phyloP scores from a whole-genome alignment of 53 echinoderm and acorn worm species.

The Echinometra lucunter region DNA sequence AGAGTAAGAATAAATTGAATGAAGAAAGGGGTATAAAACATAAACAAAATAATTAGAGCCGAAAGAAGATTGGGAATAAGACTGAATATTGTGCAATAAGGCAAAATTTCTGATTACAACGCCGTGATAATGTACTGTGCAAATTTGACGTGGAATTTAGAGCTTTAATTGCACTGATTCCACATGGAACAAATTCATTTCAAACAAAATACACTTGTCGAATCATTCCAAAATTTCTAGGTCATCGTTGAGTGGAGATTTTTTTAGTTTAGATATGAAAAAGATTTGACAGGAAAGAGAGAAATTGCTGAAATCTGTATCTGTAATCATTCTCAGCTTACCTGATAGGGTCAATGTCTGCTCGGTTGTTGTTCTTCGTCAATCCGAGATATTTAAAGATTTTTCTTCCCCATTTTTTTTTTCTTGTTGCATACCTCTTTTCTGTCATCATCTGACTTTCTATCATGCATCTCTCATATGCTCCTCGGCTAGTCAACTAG shows the following conservation, averaged over 20 bases:
- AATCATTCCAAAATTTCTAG: background rate
- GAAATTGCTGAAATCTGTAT: background rate
- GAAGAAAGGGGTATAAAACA: too few species aligned
- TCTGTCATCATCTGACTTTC: slow-evolving; percentile 47
- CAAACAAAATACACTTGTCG: background rate
- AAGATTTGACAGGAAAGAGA: too few species aligned
- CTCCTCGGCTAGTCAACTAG: slow-evolving; percentile 1
- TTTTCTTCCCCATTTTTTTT: slow-evolving; percentile 20
- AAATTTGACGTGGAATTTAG: background rate
- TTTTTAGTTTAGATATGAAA: slow-evolving; percentile 13
- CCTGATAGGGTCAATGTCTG: slow-evolving; percentile 59
- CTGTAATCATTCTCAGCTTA: slow-evolving; percentile 44
- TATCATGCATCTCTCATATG: slow-evolving; percentile 13
- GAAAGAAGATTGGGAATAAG: background rate
- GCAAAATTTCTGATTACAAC: background rate
- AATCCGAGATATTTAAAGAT: slow-evolving; percentile 53
- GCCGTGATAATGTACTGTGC: background rate
- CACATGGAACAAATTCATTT: background rate
- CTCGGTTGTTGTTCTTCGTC: slow-evolving; percentile 60
- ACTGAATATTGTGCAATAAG: too few species aligned
- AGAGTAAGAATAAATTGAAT: too few species aligned
- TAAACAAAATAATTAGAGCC: background rate
- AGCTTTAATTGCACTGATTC: background rate
- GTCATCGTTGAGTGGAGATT: background rate
- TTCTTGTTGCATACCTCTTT: slow-evolving; percentile 53